Evolutionary conservation across 1,140 invertebrate species (phyloP).

Genomic region (Meteorus sp.): DNA sequence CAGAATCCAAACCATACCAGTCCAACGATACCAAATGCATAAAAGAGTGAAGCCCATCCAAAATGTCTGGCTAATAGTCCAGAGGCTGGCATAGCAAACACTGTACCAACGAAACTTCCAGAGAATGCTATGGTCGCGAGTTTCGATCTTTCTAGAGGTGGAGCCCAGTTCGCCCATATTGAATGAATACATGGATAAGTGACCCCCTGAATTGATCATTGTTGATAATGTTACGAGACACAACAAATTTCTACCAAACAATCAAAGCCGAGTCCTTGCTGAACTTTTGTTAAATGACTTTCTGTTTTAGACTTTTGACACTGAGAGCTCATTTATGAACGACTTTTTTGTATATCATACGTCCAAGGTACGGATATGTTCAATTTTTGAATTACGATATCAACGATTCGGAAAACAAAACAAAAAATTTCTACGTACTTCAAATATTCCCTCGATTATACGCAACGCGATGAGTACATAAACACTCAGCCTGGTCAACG

Average conservation of each 20-base stretch:
- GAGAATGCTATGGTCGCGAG: conserved; percentile 79
- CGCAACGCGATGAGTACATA: conserved; percentile 73
- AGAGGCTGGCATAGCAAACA: conserved; percentile 76
- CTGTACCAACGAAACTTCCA: conserved; percentile 81
- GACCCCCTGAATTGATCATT: conserved; percentile 68
- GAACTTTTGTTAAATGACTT: neutral
- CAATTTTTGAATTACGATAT: too few species aligned
- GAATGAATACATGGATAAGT: conserved; percentile 89
- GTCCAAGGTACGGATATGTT: too few species aligned
- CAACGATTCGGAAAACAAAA: neutral
- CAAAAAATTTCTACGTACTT: conserved; percentile 61
- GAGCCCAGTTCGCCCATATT: conserved; percentile 88
- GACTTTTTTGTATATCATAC: too few species aligned
- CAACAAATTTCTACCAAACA: too few species aligned
- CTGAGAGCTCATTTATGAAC: conserved; percentile 11
- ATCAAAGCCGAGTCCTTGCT: neutral
- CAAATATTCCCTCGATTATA: conserved; percentile 85
- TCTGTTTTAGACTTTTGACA: neutral
- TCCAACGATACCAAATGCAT: conserved; percentile 79
- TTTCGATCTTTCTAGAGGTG: conserved; percentile 76
- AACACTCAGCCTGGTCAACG: conserved; percentile 71
- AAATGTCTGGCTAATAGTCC: conserved; percentile 71
- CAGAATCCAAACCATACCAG: conserved; percentile 73
- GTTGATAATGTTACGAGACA: too few species aligned
- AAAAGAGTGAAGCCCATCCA: conserved; percentile 88